Base-by-base conservation (phyloP, 2,888 invertebrate species). In the Ametastegia equiseti region DNA sequence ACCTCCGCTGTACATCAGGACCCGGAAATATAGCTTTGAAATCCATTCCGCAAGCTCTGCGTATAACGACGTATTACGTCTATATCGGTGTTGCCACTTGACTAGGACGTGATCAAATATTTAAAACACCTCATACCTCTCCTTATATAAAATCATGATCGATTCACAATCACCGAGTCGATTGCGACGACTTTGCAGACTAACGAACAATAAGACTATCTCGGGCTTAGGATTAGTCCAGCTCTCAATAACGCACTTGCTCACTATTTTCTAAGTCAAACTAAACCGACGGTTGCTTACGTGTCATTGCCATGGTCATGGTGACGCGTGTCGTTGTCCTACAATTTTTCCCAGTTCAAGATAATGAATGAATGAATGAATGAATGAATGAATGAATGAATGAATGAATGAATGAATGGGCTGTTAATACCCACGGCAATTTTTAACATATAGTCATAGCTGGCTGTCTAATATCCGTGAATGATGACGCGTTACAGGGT, bases 271-370 rank as follows among this genome's bases (percentile, higher is more conserved):
- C 33, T 63, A 33, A 30, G 15, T 33, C 5, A 30, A 63, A n/a
- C n/a, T 63, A n/a, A 13, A 33, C 13, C 1, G 1, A 19, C n/a
- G 19, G n/a, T 30, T 11, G 63, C 30, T 54, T 36, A 36, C 45
- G 47, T 71, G 71, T 71, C 71, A 71, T 71, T 71, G 71, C 9
- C 71, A 71, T 30, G 45, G 71, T 71, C 71, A 30, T 47, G 19
- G 47, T 13, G 9, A 19, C n/a, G 9, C 19, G 30, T 11, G 60
- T 30, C 60, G 60, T 67, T 67, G 36, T 67, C n/a, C 65, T 19
- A 19, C 39, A 11, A 2, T 36, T 36, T 65, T 67, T 19, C 19
- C 2, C 15, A 19, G 19, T 39, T 39, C 19, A 39, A 67, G 39
- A 67, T 60, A 30, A 30, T 60, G 27, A 30, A 9, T 57, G 13